Base-by-base conservation (phyloP, 2,797 vertebrate species). In the Notoglanidium macrostoma region DNA sequence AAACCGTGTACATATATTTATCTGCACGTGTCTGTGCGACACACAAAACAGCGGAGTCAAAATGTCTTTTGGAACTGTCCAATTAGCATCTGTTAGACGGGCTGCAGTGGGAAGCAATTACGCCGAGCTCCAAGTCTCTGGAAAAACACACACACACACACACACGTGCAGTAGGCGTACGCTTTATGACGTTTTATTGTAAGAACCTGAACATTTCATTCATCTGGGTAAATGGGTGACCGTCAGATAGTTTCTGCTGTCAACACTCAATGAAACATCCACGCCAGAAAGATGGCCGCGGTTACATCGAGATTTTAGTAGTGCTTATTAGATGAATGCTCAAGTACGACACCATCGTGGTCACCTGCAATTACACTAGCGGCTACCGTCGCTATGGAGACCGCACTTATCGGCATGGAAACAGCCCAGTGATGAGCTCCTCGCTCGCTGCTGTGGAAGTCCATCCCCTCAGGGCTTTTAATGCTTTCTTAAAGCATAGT, bases 31-130 rank as follows among this genome's bases (percentile, higher is more conserved):
- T 46, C 54, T 76, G 68, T 67, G 63, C 23, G 70, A 72, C 29
- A 23, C 15, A 40, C 49, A 83, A 35, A 76, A 59, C 84, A 85
- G 59, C 35, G 7, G 49, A 77, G 65, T 87, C 87, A 87, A 61
- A 88, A 88, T 86, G 86, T 89, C 83, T 77, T 88, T 15, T 77
- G 54, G 74, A 89, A 88, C 72, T 68, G 11, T 84, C 87, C 89
- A 89, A 89, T 91, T 88, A 90, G 83, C 83, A 91, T 88, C 84
- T 84, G 88, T 72, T 90, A 87, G 92, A 93, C 91, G 67, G 91
- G 95, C 89, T 92, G 91, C 85, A 72, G 77, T 88, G 91, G 92
- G 93, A 94, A 95, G 94, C 94, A 95, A 95, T 96, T 95, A 94
- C 91, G 92, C 92, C 73, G 84, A 92, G 93, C 93, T 94, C 94